Evolutionary conservation across 2,113 vertebrate genomes (phyloP).

Genomic region (Leucoraja erinaceus): DNA sequence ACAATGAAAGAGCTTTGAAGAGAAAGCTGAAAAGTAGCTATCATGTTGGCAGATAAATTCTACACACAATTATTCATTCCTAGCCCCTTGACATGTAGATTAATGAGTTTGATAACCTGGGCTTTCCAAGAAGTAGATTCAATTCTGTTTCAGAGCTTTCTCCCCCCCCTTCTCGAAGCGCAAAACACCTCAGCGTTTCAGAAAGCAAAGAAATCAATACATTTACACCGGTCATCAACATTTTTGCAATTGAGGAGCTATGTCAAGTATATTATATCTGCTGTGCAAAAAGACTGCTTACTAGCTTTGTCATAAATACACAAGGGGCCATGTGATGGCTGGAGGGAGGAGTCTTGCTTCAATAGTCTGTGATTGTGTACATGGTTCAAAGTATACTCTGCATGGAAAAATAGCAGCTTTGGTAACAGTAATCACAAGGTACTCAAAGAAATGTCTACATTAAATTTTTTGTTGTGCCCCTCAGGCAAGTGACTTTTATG

Average conservation of each 20-base stretch:
- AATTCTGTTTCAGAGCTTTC: constrained; percentile 66
- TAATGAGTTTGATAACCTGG: constrained; percentile 99
- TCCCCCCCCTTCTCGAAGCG: constrained; percentile 55
- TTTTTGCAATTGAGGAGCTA: constrained; percentile 56
- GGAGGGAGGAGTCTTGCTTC: constrained; percentile 45
- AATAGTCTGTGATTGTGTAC: constrained; percentile 42
- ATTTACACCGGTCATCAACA: constrained; percentile 60
- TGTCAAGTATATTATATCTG: constrained; percentile 55
- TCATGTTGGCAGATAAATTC: constrained; percentile 98
- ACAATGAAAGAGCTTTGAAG: constrained; percentile 69
- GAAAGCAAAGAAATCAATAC: constrained; percentile 57
- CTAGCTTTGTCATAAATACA: constrained; percentile 43
- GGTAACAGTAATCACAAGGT: constrained; percentile 38
- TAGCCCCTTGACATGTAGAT: constrained; percentile 95
- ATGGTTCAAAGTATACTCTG: constrained; percentile 46
- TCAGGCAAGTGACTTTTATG: constrained; percentile 46
- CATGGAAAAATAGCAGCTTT: constrained; percentile 32
- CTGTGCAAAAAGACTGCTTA: constrained; percentile 41
- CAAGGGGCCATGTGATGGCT: constrained; percentile 42
- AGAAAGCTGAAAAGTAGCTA: constrained; percentile 83
- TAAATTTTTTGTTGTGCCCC: constrained; percentile 45
- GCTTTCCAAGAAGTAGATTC: constrained; percentile 82
- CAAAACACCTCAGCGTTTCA: constrained; percentile 56
- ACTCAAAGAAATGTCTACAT: constrained; percentile 40
- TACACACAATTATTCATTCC: constrained; percentile 98